phyloP scores from a whole-genome alignment of 2,888 invertebrate genomes.

The Dolichomitus sp. region DNA sequence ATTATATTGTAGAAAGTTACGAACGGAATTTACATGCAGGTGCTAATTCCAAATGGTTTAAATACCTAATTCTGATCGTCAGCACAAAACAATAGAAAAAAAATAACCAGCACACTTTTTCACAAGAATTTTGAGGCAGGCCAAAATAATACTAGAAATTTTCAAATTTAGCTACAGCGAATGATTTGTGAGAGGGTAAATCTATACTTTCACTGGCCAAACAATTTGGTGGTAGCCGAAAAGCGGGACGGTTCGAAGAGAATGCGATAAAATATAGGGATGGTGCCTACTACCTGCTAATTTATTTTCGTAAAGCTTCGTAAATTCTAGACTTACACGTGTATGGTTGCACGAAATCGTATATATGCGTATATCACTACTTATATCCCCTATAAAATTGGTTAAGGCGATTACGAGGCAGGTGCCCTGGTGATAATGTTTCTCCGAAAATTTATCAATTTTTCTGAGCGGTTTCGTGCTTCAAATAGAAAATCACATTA shows the following conservation, averaged over 20 bases:
- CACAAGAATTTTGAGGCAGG: not conserved
- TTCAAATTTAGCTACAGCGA: not conserved
- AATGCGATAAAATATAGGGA: conserved; percentile 55
- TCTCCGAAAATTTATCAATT: too few species aligned
- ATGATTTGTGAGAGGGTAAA: not conserved
- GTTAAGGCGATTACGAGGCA: conserved; percentile 33
- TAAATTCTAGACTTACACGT: conserved; percentile 24
- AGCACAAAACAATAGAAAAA: not conserved
- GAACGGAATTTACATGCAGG: conserved; percentile 65
- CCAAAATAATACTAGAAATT: conserved; percentile 5
- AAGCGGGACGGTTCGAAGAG: conserved; percentile 20
- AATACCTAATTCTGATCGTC: conserved; percentile 25
- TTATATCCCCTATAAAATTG: conserved; percentile 43
- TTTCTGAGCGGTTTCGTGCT: too few species aligned
- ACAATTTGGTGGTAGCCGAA: conserved; percentile 29
- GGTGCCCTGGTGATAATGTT: not conserved
- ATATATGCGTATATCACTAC: conserved; percentile 41
- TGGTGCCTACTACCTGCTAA: conserved; percentile 72
- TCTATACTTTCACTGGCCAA: conserved; percentile 24
- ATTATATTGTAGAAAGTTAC: conserved; percentile 71
- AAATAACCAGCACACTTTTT: not conserved
- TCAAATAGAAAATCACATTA: too few species aligned
- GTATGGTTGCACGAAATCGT: conserved; percentile 22
- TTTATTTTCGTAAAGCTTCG: conserved; percentile 78
- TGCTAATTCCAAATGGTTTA: conserved; percentile 55